Evolutionary conservation across 2,797 vertebrate genomes (phyloP), one percentile per base, ranked within the genome.

Genomic region (Silurus lanzhouensis): DNA sequence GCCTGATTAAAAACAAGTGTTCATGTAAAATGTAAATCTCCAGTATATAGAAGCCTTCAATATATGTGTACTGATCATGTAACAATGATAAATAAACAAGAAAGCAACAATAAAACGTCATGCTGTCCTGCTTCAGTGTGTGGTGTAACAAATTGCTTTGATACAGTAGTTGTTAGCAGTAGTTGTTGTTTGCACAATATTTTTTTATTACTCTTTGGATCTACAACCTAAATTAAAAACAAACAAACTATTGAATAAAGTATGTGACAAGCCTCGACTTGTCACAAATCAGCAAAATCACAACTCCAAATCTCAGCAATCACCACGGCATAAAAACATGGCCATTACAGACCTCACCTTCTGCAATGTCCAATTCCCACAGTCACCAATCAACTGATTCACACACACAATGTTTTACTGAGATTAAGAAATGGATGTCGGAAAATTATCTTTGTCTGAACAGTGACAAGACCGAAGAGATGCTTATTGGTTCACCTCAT

Each of bases 11-110:
- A 87, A 87, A 93, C 91, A 91, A 93, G 91, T 93, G 92, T 87
- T 90, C 92, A 91, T 93, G 93, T 92, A 89, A 86, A 84, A 88
- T 89, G 91, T 92, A 91, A 85, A 93, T 93, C 92, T 93, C 48
- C 48, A 52, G 48, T 52, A 93, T 92, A 92, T 92, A 89, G 88
- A 92, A 93, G 89, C 82, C 91, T 91, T 95, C 90, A 94, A 88
- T 93, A 91, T 95, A 92, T 83, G 88, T 95, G 94, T 95, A 92
- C 89, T 94, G 90, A 94, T 91, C 88, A 91, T 93, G 91, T 94
- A 93, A 93, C 91, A 80, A 86, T 20, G 55, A 74, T 38, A 87
- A 86, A 74, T 64, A 64, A 83, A 75, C n/a, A 75, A 84, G 27
- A 83, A 80, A 44, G 38, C 80, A 80, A 83, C 75, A 57, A 57